Conservation (phyloP, 1,140 invertebrate species). For the Heliconius congener region DNA sequence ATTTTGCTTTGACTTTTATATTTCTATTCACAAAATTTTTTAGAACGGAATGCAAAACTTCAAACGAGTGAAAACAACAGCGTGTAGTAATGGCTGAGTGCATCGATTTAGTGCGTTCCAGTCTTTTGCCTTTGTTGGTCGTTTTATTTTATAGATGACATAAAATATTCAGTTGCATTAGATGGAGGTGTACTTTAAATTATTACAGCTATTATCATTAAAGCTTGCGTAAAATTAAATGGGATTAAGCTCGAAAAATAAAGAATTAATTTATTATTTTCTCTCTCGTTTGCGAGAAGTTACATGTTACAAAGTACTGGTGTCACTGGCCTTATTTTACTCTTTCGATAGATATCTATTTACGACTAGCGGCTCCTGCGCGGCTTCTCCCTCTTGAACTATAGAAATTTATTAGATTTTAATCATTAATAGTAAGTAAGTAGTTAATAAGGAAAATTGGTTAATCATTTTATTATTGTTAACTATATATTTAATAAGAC, state of each 20-base stretch:
- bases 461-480: too few species aligned
- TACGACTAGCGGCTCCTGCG: too few species aligned
- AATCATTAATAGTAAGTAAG: too few species aligned
- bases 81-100: constrained; percentile 19
- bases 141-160: neutral
- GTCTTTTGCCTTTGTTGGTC: neutral
- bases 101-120: constrained; percentile 23
- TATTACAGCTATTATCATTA: neutral
- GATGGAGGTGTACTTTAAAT: neutral
- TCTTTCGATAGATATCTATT: neutral
- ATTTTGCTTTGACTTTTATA: constrained; percentile 25
- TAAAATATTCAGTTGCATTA: constrained; percentile 10
- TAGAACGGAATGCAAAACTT: constrained; percentile 27
- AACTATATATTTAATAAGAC: too few species aligned
- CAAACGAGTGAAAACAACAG: constrained; percentile 28
- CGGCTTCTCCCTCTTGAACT: too few species aligned
- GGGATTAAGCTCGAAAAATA: neutral
- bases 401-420: too few species aligned
- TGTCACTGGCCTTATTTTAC: neutral
- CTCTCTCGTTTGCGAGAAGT: neutral
- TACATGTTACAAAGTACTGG: neutral
- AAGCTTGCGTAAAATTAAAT: neutral
- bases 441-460: too few species aligned
- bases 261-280: neutral
- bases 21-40: constrained; percentile 16